Evolutionary conservation across 2,888 invertebrate genomes (phyloP).

Genomic region (Caradrina kadenii): DNA sequence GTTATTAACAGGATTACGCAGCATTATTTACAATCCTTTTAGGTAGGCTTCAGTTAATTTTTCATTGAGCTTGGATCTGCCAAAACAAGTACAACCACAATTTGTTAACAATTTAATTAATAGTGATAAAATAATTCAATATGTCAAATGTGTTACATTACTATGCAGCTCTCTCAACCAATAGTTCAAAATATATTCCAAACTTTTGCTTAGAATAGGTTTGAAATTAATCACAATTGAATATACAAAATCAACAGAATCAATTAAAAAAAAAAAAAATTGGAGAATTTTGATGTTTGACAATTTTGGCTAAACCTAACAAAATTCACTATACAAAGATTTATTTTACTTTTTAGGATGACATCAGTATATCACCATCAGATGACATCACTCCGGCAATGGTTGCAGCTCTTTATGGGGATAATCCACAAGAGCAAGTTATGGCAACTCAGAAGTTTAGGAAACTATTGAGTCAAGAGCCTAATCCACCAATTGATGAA

Average conservation of each 20-base stretch:
- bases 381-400: constrained; percentile 94
- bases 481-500: constrained; percentile 99
- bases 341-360: constrained; percentile 81
- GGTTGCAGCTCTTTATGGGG: constrained; percentile 95
- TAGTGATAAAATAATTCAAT: too few relatives aligned
- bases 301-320: background rate
- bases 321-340: background rate
- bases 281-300: too few relatives aligned
- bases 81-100: too few relatives aligned
- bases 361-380: constrained; percentile 81
- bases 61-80: background rate
- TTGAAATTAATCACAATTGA: too few relatives aligned
- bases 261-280: too few relatives aligned
- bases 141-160: too few relatives aligned
- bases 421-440: constrained; percentile 94
- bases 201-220: too few relatives aligned
- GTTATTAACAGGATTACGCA: background rate
- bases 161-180: too few relatives aligned
- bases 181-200: too few relatives aligned
- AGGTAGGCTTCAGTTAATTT: background rate
- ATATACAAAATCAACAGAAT: too few relatives aligned
- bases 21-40: background rate
- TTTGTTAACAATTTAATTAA: too few relatives aligned
- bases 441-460: constrained; percentile 97
- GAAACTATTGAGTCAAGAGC: constrained; percentile 97